Evolutionary conservation across 2,888 invertebrate species (phyloP).

Genomic region (Caenorhabditis japonica): DNA sequence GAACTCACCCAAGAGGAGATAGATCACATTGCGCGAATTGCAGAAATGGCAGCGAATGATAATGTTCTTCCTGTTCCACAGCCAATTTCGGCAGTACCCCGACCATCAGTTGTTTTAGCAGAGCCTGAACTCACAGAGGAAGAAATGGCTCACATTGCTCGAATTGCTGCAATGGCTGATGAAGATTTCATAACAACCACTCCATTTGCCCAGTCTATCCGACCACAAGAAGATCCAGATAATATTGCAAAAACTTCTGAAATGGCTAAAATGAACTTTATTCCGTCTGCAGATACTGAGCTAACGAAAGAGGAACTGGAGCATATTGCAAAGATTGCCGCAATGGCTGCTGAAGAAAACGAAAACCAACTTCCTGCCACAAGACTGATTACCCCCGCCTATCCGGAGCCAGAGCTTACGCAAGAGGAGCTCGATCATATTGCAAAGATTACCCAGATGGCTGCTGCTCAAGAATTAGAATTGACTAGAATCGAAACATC

Average conservation of each 20-base stretch:
- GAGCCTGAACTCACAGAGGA: too few species aligned
- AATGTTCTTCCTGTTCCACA: conserved; percentile 13
- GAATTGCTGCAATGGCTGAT: too few species aligned
- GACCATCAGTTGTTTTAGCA: too few species aligned
- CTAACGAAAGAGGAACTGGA: conserved; percentile 54
- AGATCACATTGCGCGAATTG: conserved; percentile 54
- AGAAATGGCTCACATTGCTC: neutral
- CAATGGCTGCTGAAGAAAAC: conserved; percentile 47
- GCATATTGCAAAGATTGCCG: conserved; percentile 55
- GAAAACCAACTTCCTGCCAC: conserved; percentile 7
- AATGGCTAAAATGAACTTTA: neutral
- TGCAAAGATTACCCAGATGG: conserved; percentile 59
- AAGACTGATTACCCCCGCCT: conserved; percentile 10
- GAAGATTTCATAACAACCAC: too few species aligned
- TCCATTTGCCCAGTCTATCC: too few species aligned
- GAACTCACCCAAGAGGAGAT: conserved; percentile 59
- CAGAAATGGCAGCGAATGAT: conserved; percentile 30
- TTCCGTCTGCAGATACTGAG: conserved; percentile 14
- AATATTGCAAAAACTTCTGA: neutral
- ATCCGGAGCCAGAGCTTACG: conserved; percentile 51
- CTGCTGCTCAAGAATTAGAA: conserved; percentile 31
- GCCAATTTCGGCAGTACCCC: conserved; percentile 17
- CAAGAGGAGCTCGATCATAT: conserved; percentile 72
- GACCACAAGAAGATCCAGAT: neutral
- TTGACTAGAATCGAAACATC: conserved; percentile 16